Evolutionary conservation across 2,888 invertebrate species (phyloP).

Genomic region (Frankliniella intonsa): DNA sequence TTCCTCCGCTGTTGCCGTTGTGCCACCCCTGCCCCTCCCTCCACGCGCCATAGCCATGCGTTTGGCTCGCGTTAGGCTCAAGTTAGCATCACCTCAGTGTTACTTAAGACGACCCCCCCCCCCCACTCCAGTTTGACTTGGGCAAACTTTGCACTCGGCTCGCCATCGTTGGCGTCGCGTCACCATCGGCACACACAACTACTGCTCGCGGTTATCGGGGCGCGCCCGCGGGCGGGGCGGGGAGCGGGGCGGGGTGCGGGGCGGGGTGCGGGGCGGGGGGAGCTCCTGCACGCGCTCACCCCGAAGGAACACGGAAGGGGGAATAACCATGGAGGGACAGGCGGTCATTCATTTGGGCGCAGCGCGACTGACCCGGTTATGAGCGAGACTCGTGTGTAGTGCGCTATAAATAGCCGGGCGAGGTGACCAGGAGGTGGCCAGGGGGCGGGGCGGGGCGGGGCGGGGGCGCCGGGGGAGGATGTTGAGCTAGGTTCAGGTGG

Average conservation of each 20-base stretch:
- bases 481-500: not conserved
- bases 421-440: not conserved
- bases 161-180: not conserved
- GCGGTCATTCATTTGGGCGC: not conserved
- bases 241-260: too few species aligned
- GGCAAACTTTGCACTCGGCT: not conserved
- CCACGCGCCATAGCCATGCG: not conserved
- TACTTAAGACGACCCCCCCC: not conserved
- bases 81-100: not conserved
- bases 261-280: too few species aligned
- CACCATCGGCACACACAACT: too few species aligned
- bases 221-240: too few species aligned
- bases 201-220: too few species aligned
- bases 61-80: not conserved
- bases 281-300: not conserved
- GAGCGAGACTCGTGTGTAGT: not conserved
- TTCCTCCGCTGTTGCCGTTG: conserved; percentile 17
- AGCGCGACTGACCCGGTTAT: not conserved
- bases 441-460: not conserved
- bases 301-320: not conserved
- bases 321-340: not conserved
- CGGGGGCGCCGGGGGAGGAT: not conserved
- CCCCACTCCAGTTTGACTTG: not conserved
- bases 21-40: not conserved
- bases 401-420: not conserved